A percentile compares a stretch with the other conserved stretches of the same genome.
phyloP scores from a whole-genome alignment of 64 coral and sea anemone genomes.

The Acropora yongei region DNA sequence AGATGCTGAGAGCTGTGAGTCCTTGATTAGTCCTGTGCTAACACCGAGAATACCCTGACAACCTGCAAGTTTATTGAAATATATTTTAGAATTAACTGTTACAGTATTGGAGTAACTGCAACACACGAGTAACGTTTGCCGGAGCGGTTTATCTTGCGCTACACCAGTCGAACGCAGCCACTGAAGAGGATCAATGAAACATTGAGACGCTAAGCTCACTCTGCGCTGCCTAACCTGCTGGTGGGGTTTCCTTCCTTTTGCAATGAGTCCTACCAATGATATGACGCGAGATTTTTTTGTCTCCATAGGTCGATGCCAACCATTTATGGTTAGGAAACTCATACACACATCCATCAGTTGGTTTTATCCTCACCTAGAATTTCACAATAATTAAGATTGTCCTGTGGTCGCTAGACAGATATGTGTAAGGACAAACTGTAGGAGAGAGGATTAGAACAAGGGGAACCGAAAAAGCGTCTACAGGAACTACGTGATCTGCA shows the following conservation, averaged over 20 bases:
- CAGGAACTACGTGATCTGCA: too few species aligned
- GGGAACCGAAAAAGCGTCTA: too few species aligned
- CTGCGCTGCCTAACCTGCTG: not conserved
- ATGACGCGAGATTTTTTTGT: constrained; percentile 74
- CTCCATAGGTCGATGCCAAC: constrained; percentile 88
- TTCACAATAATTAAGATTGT: not conserved
- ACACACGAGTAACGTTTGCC: too few species aligned
- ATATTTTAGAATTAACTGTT: too few species aligned
- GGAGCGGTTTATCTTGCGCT: too few species aligned
- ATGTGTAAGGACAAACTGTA: too few species aligned
- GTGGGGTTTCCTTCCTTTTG: not conserved
- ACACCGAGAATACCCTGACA: constrained; percentile 33
- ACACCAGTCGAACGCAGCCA: too few species aligned
- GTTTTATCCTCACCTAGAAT: constrained; percentile 70
- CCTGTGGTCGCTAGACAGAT: not conserved
- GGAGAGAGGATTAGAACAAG: too few species aligned
- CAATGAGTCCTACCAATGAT: constrained; percentile 29
- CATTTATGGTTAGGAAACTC: constrained; percentile 83
- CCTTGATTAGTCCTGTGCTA: constrained; percentile 71
- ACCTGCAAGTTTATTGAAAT: not conserved
- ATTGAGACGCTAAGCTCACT: too few species aligned
- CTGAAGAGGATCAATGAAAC: too few species aligned
- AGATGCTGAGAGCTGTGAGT: constrained; percentile 90
- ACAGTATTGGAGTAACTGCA: too few species aligned
- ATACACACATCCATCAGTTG: constrained; percentile 42